phyloP scores from a whole-genome alignment of 2,888 invertebrate species.

The Scelioninae gen. 2 region DNA sequence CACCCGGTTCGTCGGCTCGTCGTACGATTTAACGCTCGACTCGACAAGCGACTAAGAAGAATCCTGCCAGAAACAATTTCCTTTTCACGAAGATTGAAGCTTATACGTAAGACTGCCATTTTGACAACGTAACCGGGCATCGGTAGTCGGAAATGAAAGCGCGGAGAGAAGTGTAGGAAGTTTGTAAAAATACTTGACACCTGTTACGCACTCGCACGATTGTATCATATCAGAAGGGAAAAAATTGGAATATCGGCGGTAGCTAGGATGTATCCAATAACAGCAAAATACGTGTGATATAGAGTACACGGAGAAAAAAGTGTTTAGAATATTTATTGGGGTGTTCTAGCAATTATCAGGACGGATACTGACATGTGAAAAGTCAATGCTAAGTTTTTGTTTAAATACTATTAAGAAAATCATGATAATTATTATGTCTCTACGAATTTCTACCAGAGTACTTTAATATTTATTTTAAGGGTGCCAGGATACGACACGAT shows the following conservation, averaged over 20 bases:
- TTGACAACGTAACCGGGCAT: slow-evolving; percentile 36
- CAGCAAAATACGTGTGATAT: slow-evolving; percentile 35
- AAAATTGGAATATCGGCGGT: neutral
- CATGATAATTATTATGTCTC: no score
- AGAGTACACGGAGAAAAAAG: slow-evolving; percentile 21
- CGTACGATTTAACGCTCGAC: neutral
- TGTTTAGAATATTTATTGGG: no score
- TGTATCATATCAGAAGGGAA: slow-evolving; percentile 55
- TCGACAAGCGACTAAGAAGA: slow-evolving; percentile 10
- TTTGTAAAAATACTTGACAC: slow-evolving; percentile 44
- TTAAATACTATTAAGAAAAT: no score
- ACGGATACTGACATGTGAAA: no score
- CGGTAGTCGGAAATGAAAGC: slow-evolving; percentile 1
- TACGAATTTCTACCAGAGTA: no score
- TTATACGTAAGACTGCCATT: slow-evolving; percentile 46
- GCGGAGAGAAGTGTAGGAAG: slow-evolving; percentile 6
- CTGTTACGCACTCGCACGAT: slow-evolving; percentile 58
- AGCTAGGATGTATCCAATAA: neutral
- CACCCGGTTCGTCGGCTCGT: no score
- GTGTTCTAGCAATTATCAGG: no score
- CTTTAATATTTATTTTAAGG: no score
- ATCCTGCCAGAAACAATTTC: slow-evolving; percentile 47
- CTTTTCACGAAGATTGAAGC: slow-evolving; percentile 13
- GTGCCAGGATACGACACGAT: no score
- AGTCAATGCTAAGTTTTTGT: no score